Evolutionary conservation across 2,888 invertebrate species (phyloP).

Genomic region (Dusona sp.): DNA sequence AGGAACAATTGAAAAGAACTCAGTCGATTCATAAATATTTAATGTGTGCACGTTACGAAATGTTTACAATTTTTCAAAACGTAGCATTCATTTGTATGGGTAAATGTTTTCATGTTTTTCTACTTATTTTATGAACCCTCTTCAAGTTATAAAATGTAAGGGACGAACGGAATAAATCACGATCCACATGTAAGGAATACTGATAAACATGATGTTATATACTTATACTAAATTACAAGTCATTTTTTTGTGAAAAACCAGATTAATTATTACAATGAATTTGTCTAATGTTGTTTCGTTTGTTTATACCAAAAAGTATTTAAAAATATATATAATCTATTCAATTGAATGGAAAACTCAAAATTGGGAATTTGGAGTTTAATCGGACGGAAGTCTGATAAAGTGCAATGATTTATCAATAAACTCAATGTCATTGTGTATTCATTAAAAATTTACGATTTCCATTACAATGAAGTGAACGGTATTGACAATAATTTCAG

Average conservation of each 20-base stretch:
- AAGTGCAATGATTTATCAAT: background rate
- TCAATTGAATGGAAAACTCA: background rate
- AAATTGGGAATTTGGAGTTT: no score
- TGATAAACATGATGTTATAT: background rate
- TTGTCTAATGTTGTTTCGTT: background rate
- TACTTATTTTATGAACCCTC: background rate
- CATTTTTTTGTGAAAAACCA: background rate
- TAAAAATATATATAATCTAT: no score
- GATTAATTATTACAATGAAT: background rate
- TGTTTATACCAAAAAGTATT: background rate
- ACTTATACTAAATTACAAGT: no score
- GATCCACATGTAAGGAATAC: background rate
- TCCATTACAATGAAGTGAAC: background rate
- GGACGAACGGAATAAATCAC: background rate
- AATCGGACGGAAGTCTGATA: no score
- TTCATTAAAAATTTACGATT: background rate
- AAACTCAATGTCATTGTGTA: background rate
- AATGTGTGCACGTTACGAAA: background rate
- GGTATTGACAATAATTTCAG: background rate
- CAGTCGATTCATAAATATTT: background rate
- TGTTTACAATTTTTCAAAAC: background rate
- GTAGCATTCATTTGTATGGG: background rate
- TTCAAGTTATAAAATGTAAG: background rate
- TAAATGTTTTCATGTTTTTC: conserved; percentile 1
- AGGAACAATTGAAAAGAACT: background rate